Base-by-base conservation (phyloP, 2,888 invertebrate species). In the Danaus chrysippus region DNA sequence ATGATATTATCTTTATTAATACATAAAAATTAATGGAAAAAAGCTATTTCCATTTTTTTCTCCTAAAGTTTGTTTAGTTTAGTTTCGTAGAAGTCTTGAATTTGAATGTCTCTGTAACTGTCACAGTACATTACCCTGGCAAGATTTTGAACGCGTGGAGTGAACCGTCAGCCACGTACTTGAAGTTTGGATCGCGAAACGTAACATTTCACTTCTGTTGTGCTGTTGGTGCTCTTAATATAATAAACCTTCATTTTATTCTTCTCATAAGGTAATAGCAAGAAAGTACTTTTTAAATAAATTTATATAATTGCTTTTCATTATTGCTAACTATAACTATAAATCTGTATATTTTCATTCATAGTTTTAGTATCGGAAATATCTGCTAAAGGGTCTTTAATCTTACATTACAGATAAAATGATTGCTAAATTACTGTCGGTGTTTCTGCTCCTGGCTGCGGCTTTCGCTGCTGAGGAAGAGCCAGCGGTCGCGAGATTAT, bases 401-500 rank as follows among this genome's bases (percentile, higher is more conserved):
- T 44, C 12, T 59, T 56, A 58, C 62, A 62, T 87, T 87, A 70
- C 83, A 85, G 86, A 74, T 72, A 86, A 68, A 79, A 91, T 91
- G 91, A 78, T 82, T 62, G 78, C 81, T 12, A 91, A 90, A 82
- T 76, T 92, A 54, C 72, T 92, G 65, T 82, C 91, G 19, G 71
- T 90, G 64, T 79, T 92, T 46, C 76, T 93, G 41, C 81, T 91
- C 67, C 77, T 92, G 66, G 81, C 89, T 43, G 82, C 87, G 44
- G 83, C 81, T 59, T 90, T 89, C 66, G 82, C 86, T 64, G 92
- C 92, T 54, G 93, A 93, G 65, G 94, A 94, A 68, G 96, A 96
- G 74, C 94, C 95, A 53, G 92, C 94, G 55, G 93, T 94, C 59
- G 98, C 98, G 17, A 93, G 95, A 74, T 91, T 99, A 56, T 90